Percentiles rank a stretch among this genome's conserved stretches.
phyloP scores from a whole-genome alignment of 2,113 vertebrate genomes.

The Syrmaticus mikado region DNA sequence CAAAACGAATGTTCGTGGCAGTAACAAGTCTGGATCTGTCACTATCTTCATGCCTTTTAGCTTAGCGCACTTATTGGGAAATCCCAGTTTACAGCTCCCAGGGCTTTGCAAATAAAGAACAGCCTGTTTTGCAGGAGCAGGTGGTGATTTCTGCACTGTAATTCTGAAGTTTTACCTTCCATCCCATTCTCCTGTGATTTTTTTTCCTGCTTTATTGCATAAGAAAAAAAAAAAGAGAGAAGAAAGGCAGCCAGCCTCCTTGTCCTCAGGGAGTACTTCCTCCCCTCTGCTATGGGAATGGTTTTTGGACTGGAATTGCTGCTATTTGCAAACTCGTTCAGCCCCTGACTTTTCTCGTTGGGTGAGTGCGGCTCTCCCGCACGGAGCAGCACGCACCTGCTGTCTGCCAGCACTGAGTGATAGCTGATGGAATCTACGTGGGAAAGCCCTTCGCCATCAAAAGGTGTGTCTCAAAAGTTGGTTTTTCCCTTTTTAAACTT shows the following conservation, averaged over 20 bases:
- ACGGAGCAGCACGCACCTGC: constrained; percentile 27
- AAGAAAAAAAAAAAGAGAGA: constrained; percentile 40
- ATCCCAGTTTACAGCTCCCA: constrained; percentile 43
- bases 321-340: constrained; percentile 53
- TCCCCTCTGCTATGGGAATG: constrained; percentile 56
- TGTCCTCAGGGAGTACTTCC: constrained; percentile 41
- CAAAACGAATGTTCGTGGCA: constrained; percentile 52
- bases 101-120: constrained; percentile 51
- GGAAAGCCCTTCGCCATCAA: constrained; percentile 48
- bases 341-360: constrained; percentile 60
- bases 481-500: constrained; percentile 17
- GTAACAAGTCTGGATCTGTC: constrained; percentile 76
- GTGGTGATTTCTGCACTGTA: background rate
- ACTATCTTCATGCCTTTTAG: constrained; percentile 58
- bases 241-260: background rate
- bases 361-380: background rate
- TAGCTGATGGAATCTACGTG: constrained; percentile 33
- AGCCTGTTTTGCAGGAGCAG: constrained; percentile 24
- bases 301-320: constrained; percentile 56
- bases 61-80: constrained; percentile 65
- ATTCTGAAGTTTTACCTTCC: background rate
- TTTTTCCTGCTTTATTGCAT: background rate
- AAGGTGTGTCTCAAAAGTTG: constrained; percentile 59
- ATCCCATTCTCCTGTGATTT: background rate
- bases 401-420: constrained; percentile 47